Evolutionary conservation across 2,113 vertebrate genomes (phyloP), one percentile per base, ranked within the genome.

Genomic region (Hymenochirus boettgeri): DNA sequence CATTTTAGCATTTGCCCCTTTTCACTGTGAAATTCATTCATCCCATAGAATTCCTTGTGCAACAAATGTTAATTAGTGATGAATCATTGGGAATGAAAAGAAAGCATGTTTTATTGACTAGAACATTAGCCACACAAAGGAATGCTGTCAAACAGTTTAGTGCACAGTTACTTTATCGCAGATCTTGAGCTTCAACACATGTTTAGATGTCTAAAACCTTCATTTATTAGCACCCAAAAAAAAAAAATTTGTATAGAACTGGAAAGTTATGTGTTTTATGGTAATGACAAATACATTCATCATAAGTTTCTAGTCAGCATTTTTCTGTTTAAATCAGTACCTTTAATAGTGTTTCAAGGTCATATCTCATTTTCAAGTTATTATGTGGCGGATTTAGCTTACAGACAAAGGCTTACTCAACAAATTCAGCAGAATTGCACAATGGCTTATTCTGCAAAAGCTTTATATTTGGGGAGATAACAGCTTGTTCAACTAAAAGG

Each of bases 101-200:
- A 67, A 67, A 67, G 57, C 65, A 45, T 67, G 56, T 67, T 67
- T 67, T 67, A 60, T 67, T 67, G 65, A 67, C 56, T 59, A 52
- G 46, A 67, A 45, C 46, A 8, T 67, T 60, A 67, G 47, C 56
- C 37, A 59, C 47, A 53, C 65, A 67, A 59, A 67, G 31, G 33
- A 45, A 39, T 60, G 47, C 47, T 67, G 64, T 67, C 56, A 59
- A 59, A 59, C 51, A 42, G 46, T 21, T 48, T 48, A 48, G 46
- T 48, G 22, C 46, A 48, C 46, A 48, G 11, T 22, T 67, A 27
- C 63, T 48, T 57, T 57, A 51, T 50, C 42, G 9, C 37, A 56
- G 39, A 4, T 12, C 21, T 39, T 51, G 5, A 12, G 13, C 63
- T 39, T 46, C 27, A 27, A 19, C 52, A 26, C 29, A 65, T 29